These are phyloP conservation scores for Pristionchus arcanus DNA, from an alignment of 2,888 invertebrate species.

Conservation along the genomic window DNA sequence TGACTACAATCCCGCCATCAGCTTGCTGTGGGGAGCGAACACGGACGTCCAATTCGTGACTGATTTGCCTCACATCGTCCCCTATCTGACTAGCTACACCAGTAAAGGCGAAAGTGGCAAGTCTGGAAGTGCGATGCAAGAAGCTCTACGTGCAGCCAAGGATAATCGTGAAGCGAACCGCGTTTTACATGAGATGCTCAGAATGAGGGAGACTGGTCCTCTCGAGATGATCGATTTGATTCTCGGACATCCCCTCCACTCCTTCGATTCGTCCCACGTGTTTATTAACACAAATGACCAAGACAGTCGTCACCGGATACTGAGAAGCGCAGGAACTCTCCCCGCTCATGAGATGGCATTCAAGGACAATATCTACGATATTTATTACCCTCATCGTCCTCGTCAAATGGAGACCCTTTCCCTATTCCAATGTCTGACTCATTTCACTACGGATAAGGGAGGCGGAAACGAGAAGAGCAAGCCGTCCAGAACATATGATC, in stretches of 20 bases:
- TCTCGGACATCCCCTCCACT: background rate
- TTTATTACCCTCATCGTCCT: too few species aligned
- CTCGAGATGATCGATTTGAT: constrained; percentile 7
- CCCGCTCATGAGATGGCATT: too few species aligned
- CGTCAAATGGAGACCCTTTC: too few species aligned
- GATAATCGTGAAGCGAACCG: background rate
- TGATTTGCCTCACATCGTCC: background rate
- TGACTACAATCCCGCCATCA: constrained; percentile 50
- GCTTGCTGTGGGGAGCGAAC: constrained; percentile 44
- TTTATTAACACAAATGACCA: background rate
- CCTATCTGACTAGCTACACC: constrained; percentile 54
- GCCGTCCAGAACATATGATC: too few species aligned
- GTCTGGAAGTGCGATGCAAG: background rate
- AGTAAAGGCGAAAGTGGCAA: constrained; percentile 52
- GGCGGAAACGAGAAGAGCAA: background rate
- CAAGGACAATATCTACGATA: too few species aligned
- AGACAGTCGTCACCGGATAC: background rate
- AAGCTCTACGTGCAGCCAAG: background rate
- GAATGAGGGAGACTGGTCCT: constrained; percentile 14
- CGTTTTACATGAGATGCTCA: background rate
- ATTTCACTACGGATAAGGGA: too few species aligned
- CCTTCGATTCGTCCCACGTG: background rate
- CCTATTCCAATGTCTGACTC: too few species aligned
- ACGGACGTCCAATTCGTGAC: constrained; percentile 48
- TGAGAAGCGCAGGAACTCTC: too few species aligned